phyloP scores from a whole-genome alignment of 2,888 invertebrate species.

The Phengaris alcon region DNA sequence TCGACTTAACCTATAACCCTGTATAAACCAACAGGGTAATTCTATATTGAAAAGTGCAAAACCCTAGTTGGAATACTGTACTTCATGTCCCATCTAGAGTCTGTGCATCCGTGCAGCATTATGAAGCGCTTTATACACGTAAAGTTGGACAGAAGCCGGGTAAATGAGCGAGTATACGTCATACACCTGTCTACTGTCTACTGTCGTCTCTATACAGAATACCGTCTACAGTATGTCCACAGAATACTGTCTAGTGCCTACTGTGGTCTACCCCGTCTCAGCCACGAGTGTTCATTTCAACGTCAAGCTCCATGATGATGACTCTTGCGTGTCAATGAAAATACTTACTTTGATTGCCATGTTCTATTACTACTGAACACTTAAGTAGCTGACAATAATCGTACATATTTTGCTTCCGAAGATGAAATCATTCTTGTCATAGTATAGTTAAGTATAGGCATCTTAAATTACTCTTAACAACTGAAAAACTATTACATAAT shows the following conservation, averaged over 20 bases:
- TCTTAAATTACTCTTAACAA: no score
- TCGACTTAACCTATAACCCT: no score
- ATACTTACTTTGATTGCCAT: neutral
- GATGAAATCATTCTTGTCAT: no score
- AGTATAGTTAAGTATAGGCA: no score
- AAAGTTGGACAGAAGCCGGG: slow-evolving; percentile 34
- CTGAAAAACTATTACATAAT: no score
- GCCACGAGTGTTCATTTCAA: slow-evolving; percentile 8
- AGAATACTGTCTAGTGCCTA: slow-evolving; percentile 25
- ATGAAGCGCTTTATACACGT: slow-evolving; percentile 35
- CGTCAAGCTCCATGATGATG: neutral
- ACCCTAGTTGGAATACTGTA: neutral
- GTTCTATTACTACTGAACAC: neutral
- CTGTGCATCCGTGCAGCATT: slow-evolving; percentile 3
- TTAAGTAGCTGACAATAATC: neutral
- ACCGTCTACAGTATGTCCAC: neutral
- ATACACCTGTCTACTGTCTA: slow-evolving; percentile 31
- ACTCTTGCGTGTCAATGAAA: neutral
- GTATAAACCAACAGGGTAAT: no score
- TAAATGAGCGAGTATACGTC: slow-evolving; percentile 36
- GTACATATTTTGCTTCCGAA: no score
- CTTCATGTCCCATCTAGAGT: neutral
- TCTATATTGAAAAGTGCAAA: neutral
- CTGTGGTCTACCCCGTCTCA: neutral
- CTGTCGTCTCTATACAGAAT: neutral